These are phyloP conservation scores for Drosophila pachea DNA, from an alignment of 1,140 invertebrate genomes.

Conservation along the genomic window DNA sequence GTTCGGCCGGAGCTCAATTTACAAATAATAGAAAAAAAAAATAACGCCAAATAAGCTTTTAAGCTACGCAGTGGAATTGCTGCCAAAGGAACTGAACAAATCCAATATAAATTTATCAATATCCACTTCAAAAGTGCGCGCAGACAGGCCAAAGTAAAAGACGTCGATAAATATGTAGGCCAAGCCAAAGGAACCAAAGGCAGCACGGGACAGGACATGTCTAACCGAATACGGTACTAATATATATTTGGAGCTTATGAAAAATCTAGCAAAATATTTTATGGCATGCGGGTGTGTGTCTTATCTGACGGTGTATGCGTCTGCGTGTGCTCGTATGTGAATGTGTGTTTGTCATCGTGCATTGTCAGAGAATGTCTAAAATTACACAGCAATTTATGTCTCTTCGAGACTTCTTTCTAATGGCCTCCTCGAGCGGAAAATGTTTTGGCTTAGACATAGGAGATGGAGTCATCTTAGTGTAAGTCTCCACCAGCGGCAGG, in stretches of 20 bases:
- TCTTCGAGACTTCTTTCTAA: conserved; percentile 51
- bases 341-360: conserved; percentile 9
- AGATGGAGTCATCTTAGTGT: not conserved
- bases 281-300: conserved; percentile 19
- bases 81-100: conserved; percentile 44
- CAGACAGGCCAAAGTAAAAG: conserved; percentile 21
- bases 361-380: conserved; percentile 54
- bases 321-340: no score
- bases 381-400: conserved; percentile 71
- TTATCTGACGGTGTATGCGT: not conserved
- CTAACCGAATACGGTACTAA: no score
- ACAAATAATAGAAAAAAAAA: conserved; percentile 49
- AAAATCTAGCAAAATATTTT: conserved; percentile 58
- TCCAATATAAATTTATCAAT: conserved; percentile 73
- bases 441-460: conserved; percentile 34
- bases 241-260: conserved; percentile 41
- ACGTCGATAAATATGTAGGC: conserved; percentile 9
- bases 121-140: conserved; percentile 52
- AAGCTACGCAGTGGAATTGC: conserved; percentile 41
- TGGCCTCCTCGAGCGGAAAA: conserved; percentile 54
- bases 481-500: conserved; percentile 36
- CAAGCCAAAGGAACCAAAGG: not conserved
- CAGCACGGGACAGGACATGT: no score
- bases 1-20: conserved; percentile 36
- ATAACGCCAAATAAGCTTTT: conserved; percentile 67